Percentiles rank a stretch among this genome's conserved stretches.
Conservation (phyloP, 2,888 invertebrate species). For the Drosophila multiciliata region DNA sequence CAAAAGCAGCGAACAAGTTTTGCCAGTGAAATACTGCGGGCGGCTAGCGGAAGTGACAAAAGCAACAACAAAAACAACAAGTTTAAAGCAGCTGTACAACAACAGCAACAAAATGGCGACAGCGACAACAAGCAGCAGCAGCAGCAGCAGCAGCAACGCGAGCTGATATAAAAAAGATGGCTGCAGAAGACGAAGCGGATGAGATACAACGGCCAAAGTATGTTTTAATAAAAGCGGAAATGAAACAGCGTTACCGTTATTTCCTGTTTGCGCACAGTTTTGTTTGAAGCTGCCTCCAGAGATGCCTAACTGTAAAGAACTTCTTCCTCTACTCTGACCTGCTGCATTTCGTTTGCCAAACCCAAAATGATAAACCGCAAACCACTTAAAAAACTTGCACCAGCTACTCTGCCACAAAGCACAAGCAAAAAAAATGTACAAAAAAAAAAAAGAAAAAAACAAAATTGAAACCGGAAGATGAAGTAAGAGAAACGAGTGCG, state of each 20-base stretch:
- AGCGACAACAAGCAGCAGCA: constrained; percentile 20
- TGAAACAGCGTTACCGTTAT: constrained; percentile 80
- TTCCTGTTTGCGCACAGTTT: constrained; percentile 76
- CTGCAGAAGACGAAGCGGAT: constrained; percentile 55
- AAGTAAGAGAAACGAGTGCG: constrained; percentile 13
- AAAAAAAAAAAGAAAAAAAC: background rate
- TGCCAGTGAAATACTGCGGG: constrained; percentile 62
- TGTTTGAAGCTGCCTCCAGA: constrained; percentile 57
- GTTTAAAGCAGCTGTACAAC: constrained; percentile 11
- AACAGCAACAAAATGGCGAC: constrained; percentile 12
- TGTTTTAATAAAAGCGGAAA: constrained; percentile 81
- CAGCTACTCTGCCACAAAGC: constrained; percentile 22
- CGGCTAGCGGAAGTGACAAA: constrained; percentile 72
- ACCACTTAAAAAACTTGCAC: constrained; percentile 71
- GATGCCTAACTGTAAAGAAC: constrained; percentile 2
- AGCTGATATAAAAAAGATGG: constrained; percentile 59
- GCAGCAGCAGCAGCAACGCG: constrained; percentile 3
- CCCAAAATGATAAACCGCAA: constrained; percentile 70
- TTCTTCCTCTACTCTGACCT: constrained; percentile 18
- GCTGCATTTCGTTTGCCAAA: constrained; percentile 59
- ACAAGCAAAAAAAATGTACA: background rate
- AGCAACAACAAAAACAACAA: constrained; percentile 33
- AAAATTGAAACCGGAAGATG: background rate
- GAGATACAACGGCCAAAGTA: constrained; percentile 77
- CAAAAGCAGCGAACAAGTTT: constrained; percentile 59